Conservation (phyloP, 2,113 vertebrate species). For the Atlantisia rogersi region DNA sequence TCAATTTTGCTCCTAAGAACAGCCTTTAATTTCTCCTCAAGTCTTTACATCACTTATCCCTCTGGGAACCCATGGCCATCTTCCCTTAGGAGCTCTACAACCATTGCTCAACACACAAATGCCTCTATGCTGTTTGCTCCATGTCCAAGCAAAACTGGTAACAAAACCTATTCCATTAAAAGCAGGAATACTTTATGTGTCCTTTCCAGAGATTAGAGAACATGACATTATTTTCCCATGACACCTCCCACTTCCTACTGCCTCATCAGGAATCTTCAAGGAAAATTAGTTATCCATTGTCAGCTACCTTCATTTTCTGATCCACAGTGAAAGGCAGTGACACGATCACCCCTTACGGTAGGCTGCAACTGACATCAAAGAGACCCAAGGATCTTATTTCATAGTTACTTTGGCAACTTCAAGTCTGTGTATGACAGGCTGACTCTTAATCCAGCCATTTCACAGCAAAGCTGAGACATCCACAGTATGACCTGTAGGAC, state of each 20-base stretch:
- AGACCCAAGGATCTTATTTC: background rate
- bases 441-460: background rate
- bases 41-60: background rate
- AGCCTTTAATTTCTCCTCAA: background rate
- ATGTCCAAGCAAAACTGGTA: background rate
- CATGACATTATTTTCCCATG: background rate
- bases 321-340: background rate
- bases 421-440: background rate
- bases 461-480: background rate
- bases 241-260: background rate
- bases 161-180: background rate
- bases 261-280: background rate
- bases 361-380: background rate
- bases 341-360: background rate
- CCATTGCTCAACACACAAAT: background rate
- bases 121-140: background rate
- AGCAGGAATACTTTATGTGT: background rate
- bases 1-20: background rate
- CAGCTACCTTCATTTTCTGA: background rate
- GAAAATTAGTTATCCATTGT: background rate
- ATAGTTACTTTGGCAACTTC: background rate
- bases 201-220: background rate
- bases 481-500: background rate
- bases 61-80: background rate
- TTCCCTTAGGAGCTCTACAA: background rate